Conservation (phyloP, 2,797 vertebrate genomes). For the Sebastolobus altivelis region DNA sequence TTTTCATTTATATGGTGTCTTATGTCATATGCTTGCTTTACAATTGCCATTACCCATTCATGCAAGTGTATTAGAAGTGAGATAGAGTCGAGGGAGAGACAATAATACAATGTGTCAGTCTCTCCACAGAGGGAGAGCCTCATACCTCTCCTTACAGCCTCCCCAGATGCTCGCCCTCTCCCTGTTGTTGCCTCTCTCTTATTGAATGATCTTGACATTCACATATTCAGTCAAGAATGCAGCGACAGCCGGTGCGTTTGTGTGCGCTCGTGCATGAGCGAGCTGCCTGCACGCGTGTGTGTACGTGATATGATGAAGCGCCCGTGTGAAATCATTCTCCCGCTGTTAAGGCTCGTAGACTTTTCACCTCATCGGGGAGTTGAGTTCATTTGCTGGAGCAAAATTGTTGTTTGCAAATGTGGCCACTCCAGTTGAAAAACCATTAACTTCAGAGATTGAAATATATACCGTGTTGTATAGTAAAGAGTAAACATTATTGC, state of each 20-base stretch:
- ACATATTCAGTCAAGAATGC: slow-evolving; percentile 56
- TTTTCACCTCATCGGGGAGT: slow-evolving; percentile 73
- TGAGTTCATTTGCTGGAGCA: slow-evolving; percentile 71
- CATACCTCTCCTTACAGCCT: slow-evolving; percentile 35
- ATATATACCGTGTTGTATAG: slow-evolving; percentile 63
- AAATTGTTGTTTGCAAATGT: slow-evolving; percentile 75
- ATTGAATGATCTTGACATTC: slow-evolving; percentile 64
- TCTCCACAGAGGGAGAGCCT: slow-evolving; percentile 29
- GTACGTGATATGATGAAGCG: slow-evolving; percentile 56
- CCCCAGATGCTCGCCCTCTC: slow-evolving; percentile 54
- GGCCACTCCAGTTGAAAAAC: slow-evolving; percentile 66
- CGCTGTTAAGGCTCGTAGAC: slow-evolving; percentile 52
- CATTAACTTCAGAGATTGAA: slow-evolving; percentile 77
- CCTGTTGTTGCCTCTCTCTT: slow-evolving; percentile 41
- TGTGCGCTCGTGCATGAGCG: background rate
- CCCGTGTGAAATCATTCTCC: slow-evolving; percentile 29
- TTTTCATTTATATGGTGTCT: background rate
- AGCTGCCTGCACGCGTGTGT: slow-evolving; percentile 6
- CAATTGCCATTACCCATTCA: background rate
- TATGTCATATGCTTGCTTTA: background rate
- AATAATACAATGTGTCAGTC: slow-evolving; percentile 49
- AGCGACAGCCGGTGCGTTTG: slow-evolving; percentile 32
- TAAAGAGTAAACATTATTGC: slow-evolving; percentile 69
- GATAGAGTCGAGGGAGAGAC: background rate
- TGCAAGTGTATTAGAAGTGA: background rate